phyloP scores from a whole-genome alignment of 2,888 invertebrate genomes.

The Tridacna gigas region DNA sequence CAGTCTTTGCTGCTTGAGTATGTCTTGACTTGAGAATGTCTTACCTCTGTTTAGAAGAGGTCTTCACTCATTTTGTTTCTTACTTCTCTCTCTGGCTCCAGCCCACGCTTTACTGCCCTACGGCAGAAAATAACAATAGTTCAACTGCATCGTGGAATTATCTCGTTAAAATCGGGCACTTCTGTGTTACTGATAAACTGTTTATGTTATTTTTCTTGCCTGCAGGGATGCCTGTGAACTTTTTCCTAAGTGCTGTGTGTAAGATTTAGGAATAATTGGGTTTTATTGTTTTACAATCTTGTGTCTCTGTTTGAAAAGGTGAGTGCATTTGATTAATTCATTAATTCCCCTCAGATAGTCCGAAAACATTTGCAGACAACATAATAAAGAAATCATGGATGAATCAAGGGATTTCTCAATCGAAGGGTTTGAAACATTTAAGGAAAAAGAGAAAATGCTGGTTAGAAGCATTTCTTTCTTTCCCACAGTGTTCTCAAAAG shows the following conservation, averaged over 20 bases:
- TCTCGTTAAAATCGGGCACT: neutral
- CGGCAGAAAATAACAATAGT: slow-evolving; percentile 12
- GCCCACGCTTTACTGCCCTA: neutral
- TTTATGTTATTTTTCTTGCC: neutral
- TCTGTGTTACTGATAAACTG: neutral
- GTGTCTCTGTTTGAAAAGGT: neutral
- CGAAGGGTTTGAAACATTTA: neutral
- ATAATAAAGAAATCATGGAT: neutral
- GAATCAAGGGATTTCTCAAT: neutral
- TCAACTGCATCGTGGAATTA: neutral
- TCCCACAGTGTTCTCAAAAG: neutral
- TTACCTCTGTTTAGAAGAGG: neutral
- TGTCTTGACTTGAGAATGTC: neutral
- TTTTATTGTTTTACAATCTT: neutral
- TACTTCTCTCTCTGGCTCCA: slow-evolving; percentile 13
- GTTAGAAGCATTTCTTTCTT: neutral
- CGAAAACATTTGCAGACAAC: neutral
- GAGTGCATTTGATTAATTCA: neutral
- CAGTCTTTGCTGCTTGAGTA: neutral
- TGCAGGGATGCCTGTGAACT: neutral
- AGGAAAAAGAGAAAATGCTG: neutral
- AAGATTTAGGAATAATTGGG: neutral
- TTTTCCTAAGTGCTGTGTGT: neutral
- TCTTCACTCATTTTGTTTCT: neutral
- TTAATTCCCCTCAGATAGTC: no score